These are phyloP conservation scores for Apoderus coryli DNA, from an alignment of 2,888 invertebrate species.

Conservation along the genomic window DNA sequence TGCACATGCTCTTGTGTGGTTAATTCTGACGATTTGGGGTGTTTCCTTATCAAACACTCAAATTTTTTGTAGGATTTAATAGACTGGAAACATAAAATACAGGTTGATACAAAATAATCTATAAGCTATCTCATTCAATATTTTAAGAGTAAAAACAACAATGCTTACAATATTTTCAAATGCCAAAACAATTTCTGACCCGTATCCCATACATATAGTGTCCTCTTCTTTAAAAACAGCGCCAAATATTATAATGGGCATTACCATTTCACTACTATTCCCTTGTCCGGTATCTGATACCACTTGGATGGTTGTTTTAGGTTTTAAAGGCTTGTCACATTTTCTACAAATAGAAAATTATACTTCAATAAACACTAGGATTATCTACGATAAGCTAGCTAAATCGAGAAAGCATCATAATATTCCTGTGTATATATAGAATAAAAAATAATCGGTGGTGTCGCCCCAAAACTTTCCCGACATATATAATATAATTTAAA, in stretches of 20 bases:
- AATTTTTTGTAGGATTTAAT: conserved; percentile 29
- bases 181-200: conserved; percentile 37
- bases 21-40: conserved; percentile 21
- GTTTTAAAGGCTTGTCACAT: conserved; percentile 46
- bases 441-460: no score
- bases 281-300: conserved; percentile 38
- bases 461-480: no score
- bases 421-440: no score
- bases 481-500: no score
- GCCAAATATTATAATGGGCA: conserved; percentile 40
- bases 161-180: conserved; percentile 43
- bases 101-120: conserved; percentile 5
- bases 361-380: conserved; percentile 5
- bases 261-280: conserved; percentile 34
- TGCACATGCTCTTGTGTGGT: conserved; percentile 25
- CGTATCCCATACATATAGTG: conserved; percentile 42
- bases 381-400: no score
- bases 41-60: conserved; percentile 35
- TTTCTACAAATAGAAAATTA: conserved; percentile 25
- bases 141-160: neutral
- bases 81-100: conserved; percentile 20
- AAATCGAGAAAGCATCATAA: no score
- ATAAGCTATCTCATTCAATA: conserved; percentile 1
- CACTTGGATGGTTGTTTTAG: conserved; percentile 44
- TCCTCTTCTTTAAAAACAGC: conserved; percentile 31